Evolutionary conservation across 2,888 invertebrate species (phyloP), one percentile per base, ranked within the genome.

Genomic region (Brenthis hecate): DNA sequence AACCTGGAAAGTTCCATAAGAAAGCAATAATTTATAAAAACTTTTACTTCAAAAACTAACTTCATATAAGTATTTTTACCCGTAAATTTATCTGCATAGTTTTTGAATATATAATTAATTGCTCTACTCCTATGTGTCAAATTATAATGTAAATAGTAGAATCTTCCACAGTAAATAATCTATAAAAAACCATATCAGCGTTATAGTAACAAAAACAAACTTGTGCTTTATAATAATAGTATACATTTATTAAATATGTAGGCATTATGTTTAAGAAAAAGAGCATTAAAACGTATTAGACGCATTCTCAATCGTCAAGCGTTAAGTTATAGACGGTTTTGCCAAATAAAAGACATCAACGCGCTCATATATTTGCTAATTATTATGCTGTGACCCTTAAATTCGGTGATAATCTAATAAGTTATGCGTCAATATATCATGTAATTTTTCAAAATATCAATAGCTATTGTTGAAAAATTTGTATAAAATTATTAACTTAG

Each of bases 301-400:
- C n/a, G 51, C 19, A 62, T 62, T 62, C 53, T 53, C 13, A 53
- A 19, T 53, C 53, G 32, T 43, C 36, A 62, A 62, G 36, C 61
- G 50, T 62, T 28, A 50, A 60, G 28, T 60, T 51, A 57, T n/a
- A 54, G 28, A 23, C 16, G 32, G 66, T 58, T 55, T 61, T 8
- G 19, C n/a, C 64, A 62, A 65, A 65, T 61, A 67, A 72, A 72
- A 72, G 72, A 72, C 72, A 65, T 72, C 72, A 72, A 72, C 72
- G 69, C 57, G 67, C 48, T 65, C 65, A 6, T 23, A 43, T n/a
- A 13, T 55, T 50, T 53, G 19, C 19, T 36, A 47, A 62, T 62
- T 51, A 32, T 47, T 57, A 23, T 19, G 23, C 6, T 13, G 32
- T 66, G 64, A 66, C 64, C 58, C 66, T 66, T 67, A 28, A 36